Evolutionary conservation across 2,888 invertebrate species (phyloP), one percentile per base, ranked within the genome.

Genomic region (Trachelus iudaicus): DNA sequence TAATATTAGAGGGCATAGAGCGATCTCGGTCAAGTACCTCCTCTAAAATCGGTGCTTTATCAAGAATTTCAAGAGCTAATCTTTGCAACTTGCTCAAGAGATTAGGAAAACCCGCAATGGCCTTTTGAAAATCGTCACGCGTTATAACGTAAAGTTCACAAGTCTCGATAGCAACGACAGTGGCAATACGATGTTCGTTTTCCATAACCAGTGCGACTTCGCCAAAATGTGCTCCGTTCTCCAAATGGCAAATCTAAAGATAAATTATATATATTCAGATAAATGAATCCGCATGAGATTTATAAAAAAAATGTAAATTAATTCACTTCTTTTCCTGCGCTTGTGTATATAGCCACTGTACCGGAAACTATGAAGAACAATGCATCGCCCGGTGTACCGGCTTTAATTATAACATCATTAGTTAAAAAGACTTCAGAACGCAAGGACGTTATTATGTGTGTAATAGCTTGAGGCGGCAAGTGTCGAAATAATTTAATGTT

Each of bases 161-260:
- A 33, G 91, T 92, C 81, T 93, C 92, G 23, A 92, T 87, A 0
- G 93, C 93, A 1, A 92, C 81, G 4, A 93, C 90, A 12, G 86
- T 92, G 0, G 91, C 92, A 2, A 90, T 86, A 30, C 92, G 86
- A 12, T 87, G 87, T 80, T 92, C 91, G 73, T 90, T 90, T 4
- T 92, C 88, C 84, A 92, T 89, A 13, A 93, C 85, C 71, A 93
- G 80, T 0, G 92, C 89, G 69, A 92, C 87, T 83, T 93, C 93
- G 0, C 93, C 93, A 81, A 93, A 93, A 82, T 92, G 89, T 4
- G 90, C 88, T 12, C 92, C 93, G 80, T 93, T 92, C 73, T 92
- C 90, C 80, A 93, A 87, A 83, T 93, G 93, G 78, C 92, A 92
- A 4, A 93, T 85, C 92, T 92, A 76, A 79, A 85, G 81, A 75